phyloP scores from a whole-genome alignment of 2,888 invertebrate species.

The Therioaphis trifolii region DNA sequence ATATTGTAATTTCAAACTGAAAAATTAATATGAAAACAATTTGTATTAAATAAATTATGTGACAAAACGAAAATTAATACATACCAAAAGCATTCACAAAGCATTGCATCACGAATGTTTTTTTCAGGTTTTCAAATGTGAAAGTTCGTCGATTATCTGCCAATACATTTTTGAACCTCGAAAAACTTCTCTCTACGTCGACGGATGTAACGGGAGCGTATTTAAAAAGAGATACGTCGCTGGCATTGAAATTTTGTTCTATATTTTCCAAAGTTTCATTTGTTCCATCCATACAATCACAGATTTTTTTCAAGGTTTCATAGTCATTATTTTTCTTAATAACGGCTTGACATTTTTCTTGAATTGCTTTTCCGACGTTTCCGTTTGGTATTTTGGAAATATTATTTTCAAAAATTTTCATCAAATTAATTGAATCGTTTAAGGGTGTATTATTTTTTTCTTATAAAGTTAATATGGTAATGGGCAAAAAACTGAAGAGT shows the following conservation, averaged over 20 bases:
- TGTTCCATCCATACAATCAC: neutral
- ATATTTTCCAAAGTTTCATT: conserved; percentile 5
- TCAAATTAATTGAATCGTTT: no score
- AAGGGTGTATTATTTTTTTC: neutral
- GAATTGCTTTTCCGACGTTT: neutral
- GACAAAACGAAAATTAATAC: no score
- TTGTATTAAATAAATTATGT: no score
- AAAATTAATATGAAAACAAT: no score
- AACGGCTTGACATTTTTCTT: neutral
- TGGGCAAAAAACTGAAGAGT: conserved; percentile 19
- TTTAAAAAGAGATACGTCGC: neutral
- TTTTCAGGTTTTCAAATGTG: no score
- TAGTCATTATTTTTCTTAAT: neutral
- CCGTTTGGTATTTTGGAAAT: neutral
- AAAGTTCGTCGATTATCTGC: no score
- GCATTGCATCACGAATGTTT: no score
- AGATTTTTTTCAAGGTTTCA: neutral
- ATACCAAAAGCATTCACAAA: no score
- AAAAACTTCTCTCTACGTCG: no score
- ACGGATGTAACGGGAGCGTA: no score
- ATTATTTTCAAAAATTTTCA: conserved; percentile 1
- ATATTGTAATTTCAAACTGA: no score
- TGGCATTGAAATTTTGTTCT: neutral
- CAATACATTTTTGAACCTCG: no score
- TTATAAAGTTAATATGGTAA: conserved; percentile 15